Evolutionary conservation across 2,888 invertebrate species (phyloP).

Genomic region (Schizotus pectinicornis): DNA sequence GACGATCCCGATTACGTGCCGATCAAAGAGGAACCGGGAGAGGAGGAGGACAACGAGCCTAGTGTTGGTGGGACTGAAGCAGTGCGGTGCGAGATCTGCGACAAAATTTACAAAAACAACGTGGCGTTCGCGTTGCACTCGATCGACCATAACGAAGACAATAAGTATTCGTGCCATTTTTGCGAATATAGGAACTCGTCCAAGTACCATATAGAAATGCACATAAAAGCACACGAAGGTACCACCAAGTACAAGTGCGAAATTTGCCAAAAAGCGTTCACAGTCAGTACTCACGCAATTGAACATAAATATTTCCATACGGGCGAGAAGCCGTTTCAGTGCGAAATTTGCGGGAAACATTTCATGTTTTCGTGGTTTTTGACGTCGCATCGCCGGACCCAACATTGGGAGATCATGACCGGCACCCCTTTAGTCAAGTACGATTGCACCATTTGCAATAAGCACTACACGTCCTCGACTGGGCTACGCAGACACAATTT

Average conservation of each 20-base stretch:
- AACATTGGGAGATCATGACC: constrained; percentile 60
- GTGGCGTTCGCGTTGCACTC: constrained; percentile 51
- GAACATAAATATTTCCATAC: constrained; percentile 60
- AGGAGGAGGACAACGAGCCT: constrained; percentile 24
- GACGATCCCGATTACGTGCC: not conserved
- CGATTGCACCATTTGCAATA: constrained; percentile 54
- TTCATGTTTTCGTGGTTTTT: constrained; percentile 63
- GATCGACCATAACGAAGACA: constrained; percentile 46
- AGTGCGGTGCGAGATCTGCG: constrained; percentile 52
- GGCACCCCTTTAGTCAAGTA: constrained; percentile 56
- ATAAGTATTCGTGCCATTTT: constrained; percentile 49
- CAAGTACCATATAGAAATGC: constrained; percentile 53
- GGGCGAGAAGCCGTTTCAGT: constrained; percentile 61
- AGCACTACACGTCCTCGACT: constrained; percentile 52
- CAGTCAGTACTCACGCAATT: constrained; percentile 60
- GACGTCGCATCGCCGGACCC: constrained; percentile 60
- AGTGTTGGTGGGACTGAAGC: constrained; percentile 45
- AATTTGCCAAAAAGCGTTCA: constrained; percentile 59
- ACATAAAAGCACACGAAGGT: constrained; percentile 57
- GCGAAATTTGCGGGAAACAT: constrained; percentile 63
- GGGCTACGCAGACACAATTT: constrained; percentile 50
- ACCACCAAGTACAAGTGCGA: constrained; percentile 60
- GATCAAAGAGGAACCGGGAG: constrained; percentile 25
- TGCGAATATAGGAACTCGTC: constrained; percentile 50
- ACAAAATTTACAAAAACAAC: constrained; percentile 49